phyloP scores from a whole-genome alignment of 2,888 invertebrate species.

The Aricia artaxerxes region DNA sequence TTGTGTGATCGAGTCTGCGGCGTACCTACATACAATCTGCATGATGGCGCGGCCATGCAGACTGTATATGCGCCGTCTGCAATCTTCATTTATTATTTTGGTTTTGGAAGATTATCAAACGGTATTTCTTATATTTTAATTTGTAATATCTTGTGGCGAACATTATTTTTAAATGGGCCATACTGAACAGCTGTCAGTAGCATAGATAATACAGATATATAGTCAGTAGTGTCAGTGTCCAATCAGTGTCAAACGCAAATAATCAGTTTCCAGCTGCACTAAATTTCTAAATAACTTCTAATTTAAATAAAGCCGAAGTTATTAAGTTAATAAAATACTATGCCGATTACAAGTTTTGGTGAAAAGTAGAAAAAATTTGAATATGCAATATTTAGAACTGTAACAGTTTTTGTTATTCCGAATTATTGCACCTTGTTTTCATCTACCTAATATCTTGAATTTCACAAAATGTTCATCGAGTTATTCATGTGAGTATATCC shows the following conservation, averaged over 20 bases:
- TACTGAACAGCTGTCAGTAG: background rate
- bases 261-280: background rate
- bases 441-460: background rate
- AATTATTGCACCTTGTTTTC: background rate
- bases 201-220: no score
- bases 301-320: background rate
- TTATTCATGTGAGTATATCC: constrained; percentile 1
- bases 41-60: no score
- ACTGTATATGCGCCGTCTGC: no score
- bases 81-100: no score
- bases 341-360: background rate
- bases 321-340: background rate
- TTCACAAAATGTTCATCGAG: background rate
- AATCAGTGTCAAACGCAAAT: background rate
- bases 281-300: background rate
- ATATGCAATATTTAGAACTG: background rate
- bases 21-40: no score
- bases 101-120: no score
- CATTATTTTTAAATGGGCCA: no score
- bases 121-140: no score
- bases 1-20: no score
- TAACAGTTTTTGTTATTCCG: background rate
- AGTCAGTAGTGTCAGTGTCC: no score
- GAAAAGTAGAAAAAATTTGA: background rate
- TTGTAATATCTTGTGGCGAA: no score